These are phyloP conservation scores for Lophotis ruficrista DNA, from an alignment of 2,113 vertebrate species.

Conservation along the genomic window DNA sequence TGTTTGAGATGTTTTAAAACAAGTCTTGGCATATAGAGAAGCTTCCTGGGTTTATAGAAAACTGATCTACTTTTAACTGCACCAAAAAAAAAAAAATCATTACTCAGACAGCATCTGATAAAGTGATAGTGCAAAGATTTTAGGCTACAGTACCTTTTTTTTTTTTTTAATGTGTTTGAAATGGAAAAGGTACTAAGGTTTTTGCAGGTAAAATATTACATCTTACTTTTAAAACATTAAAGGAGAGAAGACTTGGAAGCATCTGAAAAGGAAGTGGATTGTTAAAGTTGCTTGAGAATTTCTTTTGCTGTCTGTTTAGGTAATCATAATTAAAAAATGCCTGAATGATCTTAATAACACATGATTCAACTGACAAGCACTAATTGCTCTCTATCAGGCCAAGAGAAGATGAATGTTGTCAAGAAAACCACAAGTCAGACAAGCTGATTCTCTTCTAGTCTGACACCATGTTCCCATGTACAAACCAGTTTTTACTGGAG, in stretches of 20 bases:
- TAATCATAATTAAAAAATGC: slow-evolving; percentile 87
- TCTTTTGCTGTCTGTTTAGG: slow-evolving; percentile 82
- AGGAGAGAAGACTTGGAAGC: slow-evolving; percentile 60
- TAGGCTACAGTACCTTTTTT: not conserved
- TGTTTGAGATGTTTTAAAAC: slow-evolving; percentile 18
- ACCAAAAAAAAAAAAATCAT: not conserved
- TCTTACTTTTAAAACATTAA: slow-evolving; percentile 46
- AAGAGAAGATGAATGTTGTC: slow-evolving; percentile 87
- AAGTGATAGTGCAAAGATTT: not conserved
- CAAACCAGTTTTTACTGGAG: slow-evolving; percentile 93
- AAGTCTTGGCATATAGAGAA: slow-evolving; percentile 15
- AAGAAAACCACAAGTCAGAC: slow-evolving; percentile 93
- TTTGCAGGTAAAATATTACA: slow-evolving; percentile 59
- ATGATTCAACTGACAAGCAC: slow-evolving; percentile 86
- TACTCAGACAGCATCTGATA: slow-evolving; percentile 8
- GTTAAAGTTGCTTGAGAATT: slow-evolving; percentile 78
- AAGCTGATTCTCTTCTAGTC: slow-evolving; percentile 85
- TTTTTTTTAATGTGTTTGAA: not conserved
- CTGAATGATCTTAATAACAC: slow-evolving; percentile 86
- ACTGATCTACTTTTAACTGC: not conserved
- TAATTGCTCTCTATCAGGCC: slow-evolving; percentile 87
- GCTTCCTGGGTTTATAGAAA: not conserved
- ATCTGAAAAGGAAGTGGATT: slow-evolving; percentile 79
- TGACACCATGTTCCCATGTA: slow-evolving; percentile 92
- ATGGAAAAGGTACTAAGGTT: not conserved